Base-by-base conservation (phyloP, 2,888 invertebrate species). In the Sphaerolaimus hirsutus region DNA sequence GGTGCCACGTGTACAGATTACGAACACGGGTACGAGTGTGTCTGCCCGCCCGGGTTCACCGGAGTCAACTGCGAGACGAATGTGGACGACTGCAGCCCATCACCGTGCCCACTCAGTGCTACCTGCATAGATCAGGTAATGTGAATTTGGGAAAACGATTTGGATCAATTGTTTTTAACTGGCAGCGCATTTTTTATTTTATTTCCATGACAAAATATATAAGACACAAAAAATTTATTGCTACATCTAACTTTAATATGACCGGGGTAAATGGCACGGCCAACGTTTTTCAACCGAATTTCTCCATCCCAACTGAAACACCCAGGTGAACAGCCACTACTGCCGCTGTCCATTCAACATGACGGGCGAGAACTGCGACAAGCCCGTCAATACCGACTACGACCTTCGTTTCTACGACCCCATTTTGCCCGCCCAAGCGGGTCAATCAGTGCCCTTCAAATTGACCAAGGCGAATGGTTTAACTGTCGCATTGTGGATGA, bases 301-400 rank as follows among this genome's bases (percentile, higher is more conserved):
- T 12, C 10, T 50, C 51, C 7, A 60, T 58, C 45, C 45, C 32
- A 32, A 32, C 32, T 32, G 10, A 59, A 14, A 58, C 59, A 43
- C 59, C n/a, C n/a, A 61, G 46, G 51, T 64, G 40, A 80, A 81
- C 55, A 76, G 77, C 57, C 84, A 83, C 70, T 84, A 83, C 63
- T 93, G 93, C 60, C 82, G 86, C 64, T 93, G 93, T 71, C 87
- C 89, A 10, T 84, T 89, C 65, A 89, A 89, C 61, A 73, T 84
- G 58, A 91, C 89, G 23, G 93, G 93, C 44, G 84, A 86, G 61
- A 83, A 86, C 60, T 93, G 93, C 60, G 75, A 86, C 62, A 91
- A 91, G 73, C 78, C 51, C 50, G 36, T 36, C 10, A 19, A 36
- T 68, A 82, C 86, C n/a, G 86, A 91, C 66, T 93, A 91, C 65